Conservation (phyloP, 1,140 invertebrate genomes). For the Portunus trituberculatus region DNA sequence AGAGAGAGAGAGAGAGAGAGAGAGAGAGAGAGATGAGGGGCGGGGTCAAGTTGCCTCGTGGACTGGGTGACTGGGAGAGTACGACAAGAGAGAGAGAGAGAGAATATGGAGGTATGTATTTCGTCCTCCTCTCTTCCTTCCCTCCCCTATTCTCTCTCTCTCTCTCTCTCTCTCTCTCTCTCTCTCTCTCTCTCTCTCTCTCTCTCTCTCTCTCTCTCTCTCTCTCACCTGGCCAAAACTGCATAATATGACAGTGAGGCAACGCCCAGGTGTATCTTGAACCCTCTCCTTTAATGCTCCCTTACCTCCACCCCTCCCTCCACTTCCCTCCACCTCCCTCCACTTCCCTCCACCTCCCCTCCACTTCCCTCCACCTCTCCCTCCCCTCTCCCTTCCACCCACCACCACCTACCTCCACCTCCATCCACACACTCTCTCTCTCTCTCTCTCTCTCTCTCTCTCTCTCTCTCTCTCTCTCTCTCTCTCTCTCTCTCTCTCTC, state of each 20-base stretch:
- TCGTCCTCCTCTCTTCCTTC: not conserved
- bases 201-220: not conserved
- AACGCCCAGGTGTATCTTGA: slow-evolving; percentile 18
- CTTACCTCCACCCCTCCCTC: not conserved
- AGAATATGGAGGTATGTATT: not conserved
- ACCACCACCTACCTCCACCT: too few species aligned
- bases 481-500: too few species aligned
- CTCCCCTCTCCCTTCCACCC: not conserved
- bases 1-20: slow-evolving; percentile 8
- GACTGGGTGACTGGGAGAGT: slow-evolving; percentile 1
- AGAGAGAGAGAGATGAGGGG: slow-evolving; percentile 2
- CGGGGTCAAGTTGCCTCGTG: slow-evolving; percentile 16
- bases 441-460: too few species aligned
- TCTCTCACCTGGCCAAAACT: not conserved
- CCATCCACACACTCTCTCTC: too few species aligned
- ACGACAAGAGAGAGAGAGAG: not conserved
- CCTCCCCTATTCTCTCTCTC: not conserved
- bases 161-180: not conserved
- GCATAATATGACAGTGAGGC: slow-evolving; percentile 2
- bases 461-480: too few species aligned
- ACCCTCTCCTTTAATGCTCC: slow-evolving; percentile 10
- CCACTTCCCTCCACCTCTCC: not conserved
- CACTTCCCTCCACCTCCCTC: not conserved
- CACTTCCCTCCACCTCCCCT: not conserved
- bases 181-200: not conserved